These are phyloP conservation scores for Oncorhynchus tshawytscha DNA, from an alignment of 2,113 vertebrate genomes.

Conservation along the genomic window DNA sequence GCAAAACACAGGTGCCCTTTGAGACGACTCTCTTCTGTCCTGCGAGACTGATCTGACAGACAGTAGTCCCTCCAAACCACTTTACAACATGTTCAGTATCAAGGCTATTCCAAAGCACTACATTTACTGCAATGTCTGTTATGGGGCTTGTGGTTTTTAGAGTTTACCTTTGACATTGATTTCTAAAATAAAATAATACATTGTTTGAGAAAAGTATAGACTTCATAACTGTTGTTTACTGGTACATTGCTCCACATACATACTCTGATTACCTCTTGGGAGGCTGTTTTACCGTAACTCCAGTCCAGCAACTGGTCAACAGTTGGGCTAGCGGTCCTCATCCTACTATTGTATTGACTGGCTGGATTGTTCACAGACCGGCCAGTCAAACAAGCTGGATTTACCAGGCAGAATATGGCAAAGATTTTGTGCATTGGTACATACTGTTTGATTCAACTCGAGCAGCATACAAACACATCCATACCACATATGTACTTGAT, in stretches of 20 bases:
- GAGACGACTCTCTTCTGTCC: neutral
- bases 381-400: neutral
- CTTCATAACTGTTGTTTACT: neutral
- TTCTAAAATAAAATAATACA: neutral
- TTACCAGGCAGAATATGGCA: neutral
- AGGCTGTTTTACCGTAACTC: neutral
- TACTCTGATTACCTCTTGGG: neutral
- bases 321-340: neutral
- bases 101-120: neutral
- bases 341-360: neutral
- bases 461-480: neutral
- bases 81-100: neutral
- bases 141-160: neutral
- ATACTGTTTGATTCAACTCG: neutral
- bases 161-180: neutral
- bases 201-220: neutral
- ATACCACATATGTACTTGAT: neutral
- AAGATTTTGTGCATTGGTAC: neutral
- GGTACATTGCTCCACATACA: no score
- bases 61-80: neutral
- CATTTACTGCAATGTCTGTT: neutral
- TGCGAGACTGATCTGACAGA: neutral
- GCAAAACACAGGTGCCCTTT: neutral
- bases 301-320: neutral
- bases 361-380: neutral